Base-by-base conservation (phyloP, 1,140 invertebrate genomes). In the Drosophila aff. region DNA sequence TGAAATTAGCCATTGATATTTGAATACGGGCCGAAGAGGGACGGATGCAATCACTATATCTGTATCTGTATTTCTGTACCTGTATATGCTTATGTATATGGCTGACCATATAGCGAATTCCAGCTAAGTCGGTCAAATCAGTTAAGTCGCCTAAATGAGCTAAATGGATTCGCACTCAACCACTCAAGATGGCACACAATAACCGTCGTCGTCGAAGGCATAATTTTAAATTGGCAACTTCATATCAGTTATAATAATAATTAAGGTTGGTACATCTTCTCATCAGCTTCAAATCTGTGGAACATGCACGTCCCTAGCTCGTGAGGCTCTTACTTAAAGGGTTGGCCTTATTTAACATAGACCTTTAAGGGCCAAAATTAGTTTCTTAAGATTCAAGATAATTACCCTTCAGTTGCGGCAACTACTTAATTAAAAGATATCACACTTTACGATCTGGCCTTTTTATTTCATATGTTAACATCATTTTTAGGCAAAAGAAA, bases 1-100 rank as follows among this genome's bases (percentile, higher is more conserved):
- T 64, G 73, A 76, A 76, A 78, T 78, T 78, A 78, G 75, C 75
- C 72, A 75, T 75, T 75, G 71, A 76, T 76, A 76, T 76, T 76
- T 76, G 73, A 76, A 76, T 76, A 76, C 41, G 72, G 46, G 46
- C 57, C 47, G 68, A 65, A 63, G 53, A 58, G 55, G 53, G 64
- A 81, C 61, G 60, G 74, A 64, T 74, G 71, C 71, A 74, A 74
- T 74, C 67, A 44, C 23, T 15, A 53, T 63, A 36, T 53, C 47
- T 21, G 10, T 63, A 63, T n/a, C n/a, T 21, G 8, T 55, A 38
- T 23, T 21, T 31, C 4, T 53, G n/a, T 38, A 40, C 38, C n/a
- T 11, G 18, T 50, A n/a, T 18, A 11, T 31, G 49, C 9, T 11
- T 28, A 50, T 40, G 38, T 38, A 68, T 68, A 47, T 11, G 18